These are phyloP conservation scores for Barbus barbus DNA, from an alignment of 2,113 vertebrate species.

Conservation along the genomic window DNA sequence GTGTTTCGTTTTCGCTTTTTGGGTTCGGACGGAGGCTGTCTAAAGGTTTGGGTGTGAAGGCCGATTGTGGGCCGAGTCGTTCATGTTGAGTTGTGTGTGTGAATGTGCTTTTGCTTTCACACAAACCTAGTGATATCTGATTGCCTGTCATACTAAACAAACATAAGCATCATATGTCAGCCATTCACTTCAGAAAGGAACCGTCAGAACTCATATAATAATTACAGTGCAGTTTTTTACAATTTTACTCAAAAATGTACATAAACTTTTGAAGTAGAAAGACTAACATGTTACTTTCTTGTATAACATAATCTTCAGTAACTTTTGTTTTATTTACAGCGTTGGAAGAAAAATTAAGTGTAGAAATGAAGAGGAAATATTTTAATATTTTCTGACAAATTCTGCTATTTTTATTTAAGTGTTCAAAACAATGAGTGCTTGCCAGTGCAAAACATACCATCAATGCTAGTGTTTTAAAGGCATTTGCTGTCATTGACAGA, in stretches of 20 bases:
- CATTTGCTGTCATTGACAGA: background rate
- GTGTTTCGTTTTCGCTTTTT: constrained; percentile 16
- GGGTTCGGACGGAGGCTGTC: background rate
- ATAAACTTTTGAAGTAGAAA: too few species aligned
- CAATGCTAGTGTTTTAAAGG: background rate
- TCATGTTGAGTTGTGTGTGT: background rate
- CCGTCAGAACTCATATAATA: background rate
- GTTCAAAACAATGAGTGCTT: background rate
- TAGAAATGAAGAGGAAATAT: too few species aligned
- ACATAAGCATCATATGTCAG: background rate
- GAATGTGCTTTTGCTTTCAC: background rate
- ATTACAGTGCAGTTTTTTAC: too few species aligned
- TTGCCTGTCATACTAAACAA: background rate
- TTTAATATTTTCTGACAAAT: background rate
- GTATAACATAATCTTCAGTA: too few species aligned
- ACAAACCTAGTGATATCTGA: background rate
- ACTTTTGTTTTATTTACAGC: too few species aligned
- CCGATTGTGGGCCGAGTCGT: background rate
- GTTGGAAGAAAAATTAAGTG: too few species aligned
- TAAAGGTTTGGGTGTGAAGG: constrained; percentile 8
- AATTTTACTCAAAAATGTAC: too few species aligned
- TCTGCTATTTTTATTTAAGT: background rate
- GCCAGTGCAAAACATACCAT: background rate
- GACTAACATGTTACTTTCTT: too few species aligned
- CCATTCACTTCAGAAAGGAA: background rate